Evolutionary conservation across 2,888 invertebrate species (phyloP).

Genomic region (Drosophila nr. perissopoda): DNA sequence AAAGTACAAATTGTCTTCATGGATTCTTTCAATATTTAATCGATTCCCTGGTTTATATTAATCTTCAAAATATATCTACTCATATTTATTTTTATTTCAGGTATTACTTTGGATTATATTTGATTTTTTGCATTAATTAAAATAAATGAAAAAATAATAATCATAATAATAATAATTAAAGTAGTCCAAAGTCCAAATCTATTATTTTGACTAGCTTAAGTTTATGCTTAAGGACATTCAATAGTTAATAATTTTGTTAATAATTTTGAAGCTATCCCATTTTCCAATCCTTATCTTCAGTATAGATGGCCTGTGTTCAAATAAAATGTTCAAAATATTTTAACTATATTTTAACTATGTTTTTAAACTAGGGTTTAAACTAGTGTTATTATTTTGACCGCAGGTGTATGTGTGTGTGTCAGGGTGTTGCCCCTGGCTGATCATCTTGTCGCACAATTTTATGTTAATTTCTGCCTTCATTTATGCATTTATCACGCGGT

Average conservation of each 20-base stretch:
- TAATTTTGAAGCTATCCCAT: background rate
- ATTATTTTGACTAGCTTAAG: background rate
- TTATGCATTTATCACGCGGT: conserved; percentile 68
- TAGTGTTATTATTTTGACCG: background rate
- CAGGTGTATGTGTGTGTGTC: background rate
- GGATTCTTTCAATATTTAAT: background rate
- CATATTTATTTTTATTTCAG: background rate
- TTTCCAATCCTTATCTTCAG: background rate
- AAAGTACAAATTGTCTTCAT: background rate
- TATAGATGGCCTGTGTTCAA: background rate
- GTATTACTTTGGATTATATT: background rate
- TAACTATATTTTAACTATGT: background rate
- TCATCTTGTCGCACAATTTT: conserved; percentile 66
- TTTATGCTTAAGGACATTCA: background rate
- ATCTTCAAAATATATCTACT: background rate
- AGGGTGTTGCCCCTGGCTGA: conserved; percentile 59
- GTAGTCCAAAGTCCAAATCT: background rate
- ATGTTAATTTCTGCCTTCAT: conserved; percentile 71
- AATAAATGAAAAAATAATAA: background rate
- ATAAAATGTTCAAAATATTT: background rate
- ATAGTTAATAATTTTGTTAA: background rate
- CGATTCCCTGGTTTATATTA: background rate
- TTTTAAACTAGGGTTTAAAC: background rate
- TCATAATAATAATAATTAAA: background rate
- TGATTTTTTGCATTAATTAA: too few species aligned